Evolutionary conservation across 2,113 vertebrate genomes (phyloP), one percentile per base, ranked within the genome.

Genomic region (Xerus inauris): DNA sequence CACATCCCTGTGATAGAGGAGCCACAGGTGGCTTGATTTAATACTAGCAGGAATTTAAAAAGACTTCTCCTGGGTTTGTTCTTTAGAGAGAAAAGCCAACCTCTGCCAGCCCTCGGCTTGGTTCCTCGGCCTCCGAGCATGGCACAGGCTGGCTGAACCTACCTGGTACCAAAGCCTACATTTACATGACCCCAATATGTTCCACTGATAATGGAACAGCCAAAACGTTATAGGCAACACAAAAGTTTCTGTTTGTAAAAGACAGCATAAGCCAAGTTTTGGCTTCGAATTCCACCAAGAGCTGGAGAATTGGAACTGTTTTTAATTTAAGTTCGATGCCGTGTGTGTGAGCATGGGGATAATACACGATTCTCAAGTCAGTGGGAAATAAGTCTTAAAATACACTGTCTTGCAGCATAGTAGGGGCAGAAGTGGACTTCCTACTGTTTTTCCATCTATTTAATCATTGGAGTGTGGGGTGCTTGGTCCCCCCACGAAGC

Each of bases 351-450:
- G 57, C 45, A n/a, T 24, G 87, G 95, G 89, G 3, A 35, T 35
- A 28, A 82, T 10, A 47, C 13, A 0, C 71, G 8, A 0, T 40
- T 32, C 8, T 94, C 47, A 12, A 51, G 83, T 94, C 40, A 3
- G 92, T 30, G 72, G 69, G 62, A 87, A 87, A 90, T 9, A 3
- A 94, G 94, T 17, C 90, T 89, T 81, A 97, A 75, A 62, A 96
- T 11, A 12, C 2, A 19, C 9, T 76, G 0, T 47, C 75, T 93
- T 81, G 26, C 16, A 30, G 22, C 76, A 26, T 10, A 1, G 54
- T 83, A 0, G 0, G 62, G 32, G 67, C 3, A 28, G 83, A 93
- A 17, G 40, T 94, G 88, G 79, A 79, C 30, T 28, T 73, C 75
- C 85, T 8, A 76, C 59, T 87, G 47, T 67, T 0, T 9, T 88